Evolutionary conservation across 92 coral and sea anemone genomes (phyloP), one percentile per base, ranked within the genome.

Genomic region (Paramuricea clavata): DNA sequence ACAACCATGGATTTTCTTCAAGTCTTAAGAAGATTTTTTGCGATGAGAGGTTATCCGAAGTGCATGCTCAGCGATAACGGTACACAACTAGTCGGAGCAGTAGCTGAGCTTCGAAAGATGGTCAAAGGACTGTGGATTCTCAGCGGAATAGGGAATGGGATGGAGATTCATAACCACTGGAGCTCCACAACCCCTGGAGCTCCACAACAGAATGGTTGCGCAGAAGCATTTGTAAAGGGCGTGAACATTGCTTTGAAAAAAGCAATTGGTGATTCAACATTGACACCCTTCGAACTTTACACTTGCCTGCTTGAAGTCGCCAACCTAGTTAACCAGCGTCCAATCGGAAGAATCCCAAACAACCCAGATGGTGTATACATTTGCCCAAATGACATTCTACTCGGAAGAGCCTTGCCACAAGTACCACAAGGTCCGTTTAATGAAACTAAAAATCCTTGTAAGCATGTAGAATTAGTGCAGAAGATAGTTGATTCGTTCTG

Each of bases 201-300:
- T 62, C 91, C 95, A 26, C 95, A 89, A 52, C 95, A 92, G 67
- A 92, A 86, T 60, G 95, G 93, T 21, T 89, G 95, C 28, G 91
- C 91, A 11, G 91, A 92, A 83, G 84, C 91, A 2, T 69, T 93
- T 0, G 92, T 93, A 2, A 90, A 93, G 76, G 71, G 91, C 32
- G 79, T 87, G 76, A 93, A 90, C 82, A 81, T 39, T 33, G 89
- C 91, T 16, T 65, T 90, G 25, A 93, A 90, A 87, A 90, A 78
- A 25, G 90, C 85, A 16, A 81, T 83, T 21, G 91, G 92, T 23
- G 86, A 93, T 56, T 89, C n/a, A n/a, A n/a, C n/a, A n/a, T n/a
- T n/a, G n/a, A n/a, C n/a, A n/a, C n/a, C n/a, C n/a, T n/a, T n/a
- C n/a, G n/a, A n/a, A n/a, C n/a, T n/a, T n/a, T n/a, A n/a, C n/a